Conservation (phyloP, 2,113 vertebrate genomes). For the Perca flavescens region DNA sequence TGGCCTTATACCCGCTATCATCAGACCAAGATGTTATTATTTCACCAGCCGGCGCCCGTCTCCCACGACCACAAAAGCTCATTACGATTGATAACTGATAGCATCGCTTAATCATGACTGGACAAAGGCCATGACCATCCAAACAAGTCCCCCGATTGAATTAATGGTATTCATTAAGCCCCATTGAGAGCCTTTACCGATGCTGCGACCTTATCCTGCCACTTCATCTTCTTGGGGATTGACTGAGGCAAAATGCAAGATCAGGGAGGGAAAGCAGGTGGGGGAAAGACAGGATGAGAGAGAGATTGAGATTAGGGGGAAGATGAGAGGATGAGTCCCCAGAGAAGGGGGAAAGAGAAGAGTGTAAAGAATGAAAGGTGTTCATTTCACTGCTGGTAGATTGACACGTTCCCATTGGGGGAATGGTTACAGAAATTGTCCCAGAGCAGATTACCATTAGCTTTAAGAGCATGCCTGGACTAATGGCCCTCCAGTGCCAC, state of each 20-base stretch:
- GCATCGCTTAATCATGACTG: slow-evolving; percentile 79
- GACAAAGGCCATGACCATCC: slow-evolving; percentile 79
- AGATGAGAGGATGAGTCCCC: slow-evolving; percentile 52
- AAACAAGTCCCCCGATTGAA: slow-evolving; percentile 79
- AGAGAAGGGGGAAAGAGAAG: slow-evolving; percentile 24
- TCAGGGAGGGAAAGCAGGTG: slow-evolving; percentile 4
- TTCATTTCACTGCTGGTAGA: slow-evolving; percentile 47
- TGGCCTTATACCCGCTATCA: slow-evolving; percentile 41
- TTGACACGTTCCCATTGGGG: slow-evolving; percentile 55
- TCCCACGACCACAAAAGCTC: slow-evolving; percentile 75
- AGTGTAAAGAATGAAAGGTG: slow-evolving; percentile 47
- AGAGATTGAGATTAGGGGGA: slow-evolving; percentile 49
- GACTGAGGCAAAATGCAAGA: slow-evolving; percentile 65
- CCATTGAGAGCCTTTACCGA: slow-evolving; percentile 76
- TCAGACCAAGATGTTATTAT: slow-evolving; percentile 74
- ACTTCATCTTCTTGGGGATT: slow-evolving; percentile 74
- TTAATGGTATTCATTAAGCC: slow-evolving; percentile 85
- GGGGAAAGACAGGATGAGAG: neutral
- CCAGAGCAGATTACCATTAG: slow-evolving; percentile 69
- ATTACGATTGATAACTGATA: slow-evolving; percentile 85
- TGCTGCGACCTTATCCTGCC: slow-evolving; percentile 76
- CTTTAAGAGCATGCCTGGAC: slow-evolving; percentile 46
- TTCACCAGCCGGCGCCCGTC: slow-evolving; percentile 53
- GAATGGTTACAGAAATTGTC: slow-evolving; percentile 55
- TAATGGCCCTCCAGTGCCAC: slow-evolving; percentile 65